Conservation (phyloP, 2,888 invertebrate species). For the Ennomos fuscantarius region DNA sequence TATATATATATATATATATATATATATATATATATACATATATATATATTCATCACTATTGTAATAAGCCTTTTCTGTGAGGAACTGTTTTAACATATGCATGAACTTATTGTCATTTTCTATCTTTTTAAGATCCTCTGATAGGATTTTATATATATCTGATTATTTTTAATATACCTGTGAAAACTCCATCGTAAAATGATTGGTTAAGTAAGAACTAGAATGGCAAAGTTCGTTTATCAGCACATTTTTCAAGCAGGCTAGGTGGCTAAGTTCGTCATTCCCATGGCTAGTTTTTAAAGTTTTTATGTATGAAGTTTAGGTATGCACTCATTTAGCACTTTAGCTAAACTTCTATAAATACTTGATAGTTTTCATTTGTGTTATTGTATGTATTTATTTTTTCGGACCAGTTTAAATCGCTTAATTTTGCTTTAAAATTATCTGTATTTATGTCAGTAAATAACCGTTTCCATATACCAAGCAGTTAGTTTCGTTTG, state of each 20-base stretch:
- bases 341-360: neutral
- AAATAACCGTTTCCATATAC: constrained; percentile 1
- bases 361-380: constrained; percentile 1
- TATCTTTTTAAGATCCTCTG: too few species aligned
- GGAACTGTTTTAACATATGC: too few species aligned
- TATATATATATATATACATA: too few species aligned
- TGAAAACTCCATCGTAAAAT: constrained; percentile 1
- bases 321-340: constrained; percentile 5
- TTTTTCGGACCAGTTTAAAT: neutral
- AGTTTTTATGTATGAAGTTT: constrained; percentile 1
- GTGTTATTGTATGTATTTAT: neutral
- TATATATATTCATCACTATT: too few species aligned
- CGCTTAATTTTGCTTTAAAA: neutral
- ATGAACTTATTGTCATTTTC: too few species aligned
- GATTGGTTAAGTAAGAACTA: constrained; percentile 8
- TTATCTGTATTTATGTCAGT: neutral
- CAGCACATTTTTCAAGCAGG: neutral
- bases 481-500: neutral
- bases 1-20: too few species aligned
- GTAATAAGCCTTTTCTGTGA: too few species aligned
- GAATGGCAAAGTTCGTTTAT: constrained; percentile 5
- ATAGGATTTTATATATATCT: too few species aligned
- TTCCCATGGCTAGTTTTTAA: constrained; percentile 1
- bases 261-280: constrained; percentile 5
- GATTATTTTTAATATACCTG: neutral